A percentile compares a stretch with the other conserved stretches of the same genome.
phyloP scores from a whole-genome alignment of 2,888 invertebrate species.

The Caenorhabditis doughertyi region DNA sequence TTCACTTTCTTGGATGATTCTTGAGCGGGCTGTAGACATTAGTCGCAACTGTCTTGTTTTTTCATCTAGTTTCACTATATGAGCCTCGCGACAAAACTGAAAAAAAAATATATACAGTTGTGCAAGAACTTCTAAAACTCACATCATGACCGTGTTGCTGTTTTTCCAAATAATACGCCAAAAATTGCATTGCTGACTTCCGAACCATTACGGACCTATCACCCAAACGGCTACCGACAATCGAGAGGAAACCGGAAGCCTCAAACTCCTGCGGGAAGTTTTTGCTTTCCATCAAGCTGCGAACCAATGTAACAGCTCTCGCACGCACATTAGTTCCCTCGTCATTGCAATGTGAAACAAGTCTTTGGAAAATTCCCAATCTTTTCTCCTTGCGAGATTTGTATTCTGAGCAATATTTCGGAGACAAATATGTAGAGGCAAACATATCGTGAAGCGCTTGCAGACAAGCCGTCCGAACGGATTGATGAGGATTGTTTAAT shows the following conservation, averaged over 20 bases:
- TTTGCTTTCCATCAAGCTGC: conserved; percentile 52
- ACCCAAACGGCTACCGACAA: conserved; percentile 53
- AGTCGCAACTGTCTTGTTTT: not conserved
- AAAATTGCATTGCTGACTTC: conserved; percentile 90
- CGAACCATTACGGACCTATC: conserved; percentile 87
- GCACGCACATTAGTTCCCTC: conserved; percentile 85
- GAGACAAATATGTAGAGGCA: conserved; percentile 13
- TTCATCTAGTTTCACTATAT: not conserved
- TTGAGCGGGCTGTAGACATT: not conserved
- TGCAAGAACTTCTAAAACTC: not conserved
- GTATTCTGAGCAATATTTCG: not conserved
- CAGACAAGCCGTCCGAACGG: conserved; percentile 36
- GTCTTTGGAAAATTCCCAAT: conserved; percentile 1
- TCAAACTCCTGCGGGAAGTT: conserved; percentile 56
- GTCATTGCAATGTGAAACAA: conserved; percentile 35
- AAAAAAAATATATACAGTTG: not conserved
- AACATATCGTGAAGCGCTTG: conserved; percentile 48
- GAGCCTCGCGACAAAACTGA: not conserved
- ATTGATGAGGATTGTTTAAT: conserved; percentile 29
- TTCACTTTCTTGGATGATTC: not conserved
- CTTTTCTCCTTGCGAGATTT: not conserved
- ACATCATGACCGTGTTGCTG: conserved; percentile 87
- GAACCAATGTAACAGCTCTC: conserved; percentile 90
- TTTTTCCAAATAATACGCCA: conserved; percentile 88
- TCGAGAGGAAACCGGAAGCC: conserved; percentile 48